Base-by-base conservation (phyloP, 2,888 invertebrate species). In the Griposia aprilina region DNA sequence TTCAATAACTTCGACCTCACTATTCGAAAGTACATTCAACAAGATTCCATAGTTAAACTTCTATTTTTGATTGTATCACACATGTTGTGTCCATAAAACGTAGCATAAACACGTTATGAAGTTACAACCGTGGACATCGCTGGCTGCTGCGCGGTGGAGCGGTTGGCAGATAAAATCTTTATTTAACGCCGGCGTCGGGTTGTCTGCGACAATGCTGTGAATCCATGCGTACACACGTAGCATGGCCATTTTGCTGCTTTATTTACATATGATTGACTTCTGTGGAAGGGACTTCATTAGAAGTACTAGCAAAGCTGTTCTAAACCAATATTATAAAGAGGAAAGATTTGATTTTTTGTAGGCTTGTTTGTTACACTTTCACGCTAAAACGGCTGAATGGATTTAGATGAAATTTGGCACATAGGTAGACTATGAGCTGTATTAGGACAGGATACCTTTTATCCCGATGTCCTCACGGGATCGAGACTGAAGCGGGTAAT, bases 141-240 rank as follows among this genome's bases (percentile, higher is more conserved):
- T 72, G 48, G 52, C 26, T 65, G 77, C 41, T 57, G 71, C 48
- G 62, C 76, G 59, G 76, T 62, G 72, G 72, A 76, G 78, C 74
- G 71, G 78, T 66, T 80, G 74, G 74, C 79, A 81, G 89, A 90
- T 89, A 84, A 79, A 79, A 88, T 88, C 89, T 88, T 82, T 85
- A 89, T 89, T 85, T 85, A 84, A 86, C 82, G 82, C 79, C 81
- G 88, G 88, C 88, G 89, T 82, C 89, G 80, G 55, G 55, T 73
- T 74, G 88, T 89, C 88, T 88, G 86, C 80, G 77, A 85, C 88
- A 88, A 83, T 82, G 81, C 83, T 74, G 86, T 76, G 83, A 52
- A 36, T 85, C 71, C 76, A 71, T 70, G 66, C 75, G 78, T 78
- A 76, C 74, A 57, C 65, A 65, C 67, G 70, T 50, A 67, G 79